A percentile compares a stretch with the other conserved stretches of the same genome.
Conservation (phyloP, 2,113 vertebrate genomes). For the Malurus elegans region DNA sequence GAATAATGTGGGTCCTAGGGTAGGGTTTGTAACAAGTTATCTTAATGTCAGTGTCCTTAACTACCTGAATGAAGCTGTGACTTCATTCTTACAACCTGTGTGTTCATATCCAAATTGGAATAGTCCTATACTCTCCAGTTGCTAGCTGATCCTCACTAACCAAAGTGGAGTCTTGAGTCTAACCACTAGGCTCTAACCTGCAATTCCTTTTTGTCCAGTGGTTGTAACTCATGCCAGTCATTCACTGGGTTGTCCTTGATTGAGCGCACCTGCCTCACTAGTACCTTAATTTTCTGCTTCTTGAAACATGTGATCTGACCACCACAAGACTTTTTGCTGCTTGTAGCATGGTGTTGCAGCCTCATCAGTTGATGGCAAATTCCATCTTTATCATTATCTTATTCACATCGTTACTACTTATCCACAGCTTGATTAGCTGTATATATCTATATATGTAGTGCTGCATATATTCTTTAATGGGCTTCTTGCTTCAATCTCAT, state of each 20-base stretch:
- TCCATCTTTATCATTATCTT: not conserved
- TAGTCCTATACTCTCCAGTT: not conserved
- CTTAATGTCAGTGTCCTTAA: not conserved
- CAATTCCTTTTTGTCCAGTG: not conserved
- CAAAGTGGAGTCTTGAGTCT: fast-evolving
- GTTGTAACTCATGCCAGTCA: not conserved
- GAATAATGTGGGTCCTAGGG: not conserved
- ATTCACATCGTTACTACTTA: not conserved
- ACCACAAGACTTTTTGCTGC: not conserved
- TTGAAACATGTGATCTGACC: not conserved
- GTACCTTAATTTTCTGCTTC: not conserved
- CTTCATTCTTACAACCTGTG: not conserved
- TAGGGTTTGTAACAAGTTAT: not conserved
- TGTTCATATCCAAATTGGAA: not conserved
- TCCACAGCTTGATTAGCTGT: not conserved
- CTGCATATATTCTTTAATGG: not conserved
- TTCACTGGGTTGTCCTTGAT: not conserved
- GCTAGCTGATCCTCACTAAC: not conserved
- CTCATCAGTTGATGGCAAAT: not conserved
- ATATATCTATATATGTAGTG: not conserved
- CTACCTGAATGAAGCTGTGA: not conserved
- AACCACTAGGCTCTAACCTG: not conserved
- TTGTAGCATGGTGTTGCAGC: not conserved
- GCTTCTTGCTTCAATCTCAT: not conserved
- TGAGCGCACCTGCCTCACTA: not conserved